These are phyloP conservation scores for Caenorhabditis zanzibari DNA, from an alignment of 2,888 invertebrate species.

Conservation along the genomic window DNA sequence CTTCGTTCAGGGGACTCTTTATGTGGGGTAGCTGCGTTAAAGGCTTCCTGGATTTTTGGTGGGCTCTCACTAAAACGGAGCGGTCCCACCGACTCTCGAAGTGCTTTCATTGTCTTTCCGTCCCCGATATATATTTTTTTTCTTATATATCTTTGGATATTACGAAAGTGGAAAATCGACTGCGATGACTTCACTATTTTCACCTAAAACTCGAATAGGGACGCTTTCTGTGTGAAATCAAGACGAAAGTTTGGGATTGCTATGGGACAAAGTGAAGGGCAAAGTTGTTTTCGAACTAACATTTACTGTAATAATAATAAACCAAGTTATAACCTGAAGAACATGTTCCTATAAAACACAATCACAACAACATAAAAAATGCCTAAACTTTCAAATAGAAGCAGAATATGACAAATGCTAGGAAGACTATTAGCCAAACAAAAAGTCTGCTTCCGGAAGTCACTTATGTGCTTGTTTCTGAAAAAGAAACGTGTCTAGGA, in stretches of 20 bases:
- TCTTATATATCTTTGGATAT: constrained; percentile 27
- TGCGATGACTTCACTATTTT: neutral
- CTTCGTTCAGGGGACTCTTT: constrained; percentile 59
- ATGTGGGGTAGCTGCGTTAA: constrained; percentile 58
- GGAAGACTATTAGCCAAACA: constrained; percentile 57
- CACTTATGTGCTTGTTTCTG: constrained; percentile 59
- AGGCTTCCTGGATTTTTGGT: constrained; percentile 65
- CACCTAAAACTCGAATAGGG: neutral
- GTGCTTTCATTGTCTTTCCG: constrained; percentile 60
- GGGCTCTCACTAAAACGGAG: constrained; percentile 52
- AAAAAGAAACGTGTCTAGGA: constrained; percentile 22
- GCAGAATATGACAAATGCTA: constrained; percentile 22
- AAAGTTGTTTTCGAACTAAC: neutral
- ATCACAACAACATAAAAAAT: constrained; percentile 31
- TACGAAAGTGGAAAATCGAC: constrained; percentile 34
- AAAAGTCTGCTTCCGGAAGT: constrained; percentile 64
- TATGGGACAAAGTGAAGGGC: too few species aligned
- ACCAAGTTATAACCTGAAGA: constrained; percentile 12
- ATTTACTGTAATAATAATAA: neutral
- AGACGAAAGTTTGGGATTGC: neutral
- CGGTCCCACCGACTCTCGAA: constrained; percentile 8
- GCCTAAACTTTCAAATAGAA: neutral
- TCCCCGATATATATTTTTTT: constrained; percentile 10
- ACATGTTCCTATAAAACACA: neutral
- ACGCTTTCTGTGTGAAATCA: neutral